Percentiles rank a stretch among this genome's conserved stretches.
phyloP scores from a whole-genome alignment of 2,888 invertebrate species.

The Operophtera brumata region DNA sequence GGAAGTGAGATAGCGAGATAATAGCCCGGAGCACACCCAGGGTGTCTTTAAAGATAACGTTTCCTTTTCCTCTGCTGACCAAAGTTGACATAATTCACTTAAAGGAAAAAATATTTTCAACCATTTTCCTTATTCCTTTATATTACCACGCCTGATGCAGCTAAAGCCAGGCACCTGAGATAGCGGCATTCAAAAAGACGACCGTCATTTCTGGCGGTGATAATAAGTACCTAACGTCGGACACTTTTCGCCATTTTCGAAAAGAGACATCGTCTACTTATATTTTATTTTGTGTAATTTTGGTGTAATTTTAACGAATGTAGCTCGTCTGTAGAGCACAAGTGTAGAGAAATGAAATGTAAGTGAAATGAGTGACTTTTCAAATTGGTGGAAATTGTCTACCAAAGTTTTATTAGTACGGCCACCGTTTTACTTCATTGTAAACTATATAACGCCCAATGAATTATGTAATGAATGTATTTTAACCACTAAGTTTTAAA shows the following conservation, averaged over 20 bases:
- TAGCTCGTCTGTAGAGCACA: too few species aligned
- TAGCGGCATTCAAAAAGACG: background rate
- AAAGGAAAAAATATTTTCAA: conserved; percentile 26
- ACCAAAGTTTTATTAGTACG: too few species aligned
- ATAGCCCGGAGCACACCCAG: conserved; percentile 37
- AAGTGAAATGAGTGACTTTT: too few species aligned
- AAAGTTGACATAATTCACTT: conserved; percentile 38
- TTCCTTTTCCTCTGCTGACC: conserved; percentile 43
- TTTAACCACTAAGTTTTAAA: too few species aligned
- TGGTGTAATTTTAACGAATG: too few species aligned
- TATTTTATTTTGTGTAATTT: too few species aligned
- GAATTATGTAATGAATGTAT: too few species aligned
- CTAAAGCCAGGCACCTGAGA: background rate
- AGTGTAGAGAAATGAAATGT: too few species aligned
- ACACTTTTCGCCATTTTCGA: background rate
- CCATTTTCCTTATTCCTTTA: conserved; percentile 21
- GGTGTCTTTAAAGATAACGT: conserved; percentile 47
- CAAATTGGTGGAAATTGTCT: too few species aligned
- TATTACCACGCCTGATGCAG: conserved; percentile 10
- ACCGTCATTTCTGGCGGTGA: background rate
- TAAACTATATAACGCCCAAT: too few species aligned
- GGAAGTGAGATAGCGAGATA: conserved; percentile 46
- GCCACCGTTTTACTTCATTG: too few species aligned
- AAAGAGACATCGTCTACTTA: too few species aligned
- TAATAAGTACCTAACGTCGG: background rate